Percentiles rank a stretch among this genome's conserved stretches.
phyloP scores from a whole-genome alignment of 1,140 invertebrate genomes.

The Bombus consobrinus region DNA sequence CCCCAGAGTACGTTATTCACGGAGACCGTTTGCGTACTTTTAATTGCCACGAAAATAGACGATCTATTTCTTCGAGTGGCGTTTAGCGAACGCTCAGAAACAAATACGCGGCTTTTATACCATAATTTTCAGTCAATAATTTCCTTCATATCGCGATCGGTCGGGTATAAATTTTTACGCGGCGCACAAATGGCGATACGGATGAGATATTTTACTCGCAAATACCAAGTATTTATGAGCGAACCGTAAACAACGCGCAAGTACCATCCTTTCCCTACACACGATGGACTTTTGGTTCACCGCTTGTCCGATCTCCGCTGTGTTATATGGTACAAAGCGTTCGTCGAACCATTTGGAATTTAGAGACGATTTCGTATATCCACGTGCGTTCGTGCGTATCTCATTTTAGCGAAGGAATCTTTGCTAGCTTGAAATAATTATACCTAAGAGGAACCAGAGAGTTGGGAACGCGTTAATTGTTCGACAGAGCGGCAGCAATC shows the following conservation, averaged over 20 bases:
- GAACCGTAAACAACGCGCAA: neutral
- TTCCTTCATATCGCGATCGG: slow-evolving; percentile 1
- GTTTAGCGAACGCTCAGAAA: slow-evolving; percentile 13
- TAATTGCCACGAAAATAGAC: slow-evolving; percentile 14
- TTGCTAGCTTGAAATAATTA: slow-evolving; percentile 11
- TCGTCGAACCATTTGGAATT: neutral
- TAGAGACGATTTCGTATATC: neutral
- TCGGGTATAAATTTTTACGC: neutral
- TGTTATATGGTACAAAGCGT: slow-evolving; percentile 1
- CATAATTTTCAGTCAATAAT: slow-evolving; percentile 30
- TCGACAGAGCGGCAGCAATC: neutral
- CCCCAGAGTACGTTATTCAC: neutral
- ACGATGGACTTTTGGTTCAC: neutral
- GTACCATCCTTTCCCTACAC: too few relatives aligned
- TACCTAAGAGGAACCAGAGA: neutral
- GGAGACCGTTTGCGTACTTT: slow-evolving; percentile 3
- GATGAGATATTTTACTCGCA: slow-evolving; percentile 15
- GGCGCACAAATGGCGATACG: neutral
- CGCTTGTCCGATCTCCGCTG: neutral
- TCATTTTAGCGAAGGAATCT: neutral
- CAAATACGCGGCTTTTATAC: slow-evolving; percentile 24
- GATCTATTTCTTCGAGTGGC: slow-evolving; percentile 19
- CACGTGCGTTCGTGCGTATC: neutral
- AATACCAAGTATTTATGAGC: slow-evolving; percentile 36
- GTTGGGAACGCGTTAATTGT: neutral